These are phyloP conservation scores for Polyploca ridens DNA, from an alignment of 2,888 invertebrate genomes.

Conservation along the genomic window DNA sequence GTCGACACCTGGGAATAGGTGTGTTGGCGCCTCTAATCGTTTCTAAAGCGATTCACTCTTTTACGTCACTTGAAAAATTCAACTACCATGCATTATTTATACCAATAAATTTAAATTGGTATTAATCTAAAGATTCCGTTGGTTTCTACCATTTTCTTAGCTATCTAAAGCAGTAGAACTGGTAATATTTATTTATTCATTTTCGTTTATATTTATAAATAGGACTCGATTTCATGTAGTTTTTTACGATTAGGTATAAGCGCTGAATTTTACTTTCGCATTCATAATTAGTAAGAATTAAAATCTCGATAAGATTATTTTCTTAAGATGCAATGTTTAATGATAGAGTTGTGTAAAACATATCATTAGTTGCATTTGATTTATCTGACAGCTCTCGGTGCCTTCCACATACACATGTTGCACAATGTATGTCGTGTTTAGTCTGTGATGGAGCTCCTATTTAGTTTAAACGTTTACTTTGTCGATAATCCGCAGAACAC, in stretches of 20 bases:
- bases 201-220: not conserved
- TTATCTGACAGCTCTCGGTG: constrained; percentile 23
- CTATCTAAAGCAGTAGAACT: no score
- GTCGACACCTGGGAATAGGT: constrained; percentile 61
- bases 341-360: not conserved
- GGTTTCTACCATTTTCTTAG: no score
- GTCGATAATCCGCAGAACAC: constrained; percentile 47
- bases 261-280: no score
- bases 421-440: constrained; percentile 39
- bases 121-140: no score
- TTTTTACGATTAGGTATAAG: no score
- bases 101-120: no score
- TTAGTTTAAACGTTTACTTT: constrained; percentile 47
- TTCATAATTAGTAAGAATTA: no score
- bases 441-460: constrained; percentile 46
- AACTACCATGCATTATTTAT: constrained; percentile 7
- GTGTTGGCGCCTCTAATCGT: constrained; percentile 43
- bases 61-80: constrained; percentile 32
- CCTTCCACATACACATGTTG: constrained; percentile 30
- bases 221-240: no score
- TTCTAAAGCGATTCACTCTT: constrained; percentile 33
- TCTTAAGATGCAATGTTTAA: not conserved
- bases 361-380: constrained; percentile 29
- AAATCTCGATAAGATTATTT: not conserved
- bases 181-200: no score